Base-by-base conservation (phyloP, 2,888 invertebrate species). In the Phalera bucephala region DNA sequence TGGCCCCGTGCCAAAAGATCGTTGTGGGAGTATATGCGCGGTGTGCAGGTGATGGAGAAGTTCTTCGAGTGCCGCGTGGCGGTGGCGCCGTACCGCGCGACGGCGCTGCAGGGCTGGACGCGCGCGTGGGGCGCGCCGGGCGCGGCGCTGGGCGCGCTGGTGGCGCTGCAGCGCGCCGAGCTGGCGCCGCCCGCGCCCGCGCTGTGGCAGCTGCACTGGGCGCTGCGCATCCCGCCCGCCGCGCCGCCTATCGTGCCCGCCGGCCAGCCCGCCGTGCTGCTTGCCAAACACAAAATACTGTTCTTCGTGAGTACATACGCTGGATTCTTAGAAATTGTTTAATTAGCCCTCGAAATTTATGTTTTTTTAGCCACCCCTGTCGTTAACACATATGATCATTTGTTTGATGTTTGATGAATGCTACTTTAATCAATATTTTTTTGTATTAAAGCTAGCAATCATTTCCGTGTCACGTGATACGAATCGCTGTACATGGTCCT, bases 131-230 rank as follows among this genome's bases (percentile, higher is more conserved):
- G 95, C 69, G 95, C 96, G 31, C 97, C 97, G 2, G 92, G 93
- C 14, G 94, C 95, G 53, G 96, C 98, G 37, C 92, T 98, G 40
- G 96, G 97, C 66, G 97, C 98, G 80, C 96, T 97, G 70, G 94
- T 98, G 56, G 95, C 97, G 79, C 94, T 97, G 37, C 95, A 96
- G 94, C 78, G 90, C 36, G 82, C 85, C 5, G 92, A 93, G 66
- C 86, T 94, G 47, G 93, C 92, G 72, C 84, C 93, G 52, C 78
- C 69, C 14, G 67, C 78, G 57, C 73, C 77, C 23, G 78, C 83
- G 56, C 96, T 95, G 64, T 99, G 98, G 98, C 92, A 94, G 28
- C 94, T 97, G 38, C 96, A 97, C 79, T 95, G 97, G 94, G 96
- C 97, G 81, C 91, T 98, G 72, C 93, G 98, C 37, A 95, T 97